These are phyloP conservation scores for Riparia riparia DNA, from an alignment of 2,113 vertebrate genomes.

Conservation along the genomic window DNA sequence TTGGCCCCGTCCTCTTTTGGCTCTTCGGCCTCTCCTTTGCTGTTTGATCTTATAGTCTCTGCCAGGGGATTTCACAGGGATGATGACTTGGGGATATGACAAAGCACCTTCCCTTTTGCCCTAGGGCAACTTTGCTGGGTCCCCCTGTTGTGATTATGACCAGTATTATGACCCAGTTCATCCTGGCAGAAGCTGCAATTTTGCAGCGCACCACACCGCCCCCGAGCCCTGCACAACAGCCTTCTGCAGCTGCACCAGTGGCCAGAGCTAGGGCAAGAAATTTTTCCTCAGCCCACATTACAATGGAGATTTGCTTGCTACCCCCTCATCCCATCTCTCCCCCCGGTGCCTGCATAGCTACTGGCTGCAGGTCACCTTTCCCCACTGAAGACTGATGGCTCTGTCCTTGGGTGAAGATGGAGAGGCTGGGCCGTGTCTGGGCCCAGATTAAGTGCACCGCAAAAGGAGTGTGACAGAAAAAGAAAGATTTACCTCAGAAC, in stretches of 20 bases:
- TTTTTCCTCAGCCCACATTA: background rate
- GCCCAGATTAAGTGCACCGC: background rate
- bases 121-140: background rate
- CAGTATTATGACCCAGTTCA: background rate
- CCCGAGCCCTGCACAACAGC: accelerated
- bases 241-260: accelerated
- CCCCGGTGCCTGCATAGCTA: accelerated
- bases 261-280: background rate
- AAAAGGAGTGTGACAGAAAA: background rate
- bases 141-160: accelerated
- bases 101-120: background rate
- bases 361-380: background rate
- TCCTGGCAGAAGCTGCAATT: background rate
- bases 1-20: background rate
- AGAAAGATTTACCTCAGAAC: slow-evolving; percentile 82
- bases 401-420: background rate
- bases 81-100: background rate
- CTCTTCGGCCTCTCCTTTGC: slow-evolving; percentile 19
- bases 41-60: slow-evolving; percentile 49
- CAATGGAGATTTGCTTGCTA: background rate
- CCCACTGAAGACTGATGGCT: background rate
- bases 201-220: background rate
- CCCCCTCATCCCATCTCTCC: accelerated
- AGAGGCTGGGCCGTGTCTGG: background rate
- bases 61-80: background rate